A percentile compares a stretch with the other conserved stretches of the same genome.
Evolutionary conservation across 2,888 invertebrate genomes (phyloP).

Genomic region (Muscina levida): DNA sequence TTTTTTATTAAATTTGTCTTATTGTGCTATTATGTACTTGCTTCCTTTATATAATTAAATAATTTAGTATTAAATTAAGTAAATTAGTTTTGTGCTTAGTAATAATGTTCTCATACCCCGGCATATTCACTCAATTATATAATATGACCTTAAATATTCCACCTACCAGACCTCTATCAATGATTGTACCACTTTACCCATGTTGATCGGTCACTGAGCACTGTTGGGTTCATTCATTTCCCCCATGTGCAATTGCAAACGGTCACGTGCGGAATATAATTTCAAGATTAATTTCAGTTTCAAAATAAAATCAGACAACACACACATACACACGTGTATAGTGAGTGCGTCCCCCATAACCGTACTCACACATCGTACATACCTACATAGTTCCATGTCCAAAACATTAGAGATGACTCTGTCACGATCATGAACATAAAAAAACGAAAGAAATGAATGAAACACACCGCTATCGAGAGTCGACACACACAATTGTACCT

Average conservation of each 20-base stretch:
- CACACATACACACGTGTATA: neutral
- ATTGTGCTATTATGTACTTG: no score
- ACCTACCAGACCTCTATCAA: no score
- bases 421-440: constrained; percentile 23
- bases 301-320: constrained; percentile 27
- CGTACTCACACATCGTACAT: constrained; percentile 23
- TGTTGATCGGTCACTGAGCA: no score
- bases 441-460: neutral
- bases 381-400: constrained; percentile 51
- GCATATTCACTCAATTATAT: no score
- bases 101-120: no score
- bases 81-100: no score
- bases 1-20: no score
- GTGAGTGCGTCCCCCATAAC: neutral
- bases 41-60: no score
- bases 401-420: constrained; percentile 52
- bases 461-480: neutral
- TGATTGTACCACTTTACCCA: no score
- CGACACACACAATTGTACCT: no score
- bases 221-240: neutral
- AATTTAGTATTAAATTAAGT: no score
- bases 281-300: constrained; percentile 63
- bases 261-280: constrained; percentile 66
- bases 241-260: constrained; percentile 68
- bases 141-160: no score